These are phyloP conservation scores for Xestia ashworthii DNA, from an alignment of 2,888 invertebrate genomes.

Conservation along the genomic window DNA sequence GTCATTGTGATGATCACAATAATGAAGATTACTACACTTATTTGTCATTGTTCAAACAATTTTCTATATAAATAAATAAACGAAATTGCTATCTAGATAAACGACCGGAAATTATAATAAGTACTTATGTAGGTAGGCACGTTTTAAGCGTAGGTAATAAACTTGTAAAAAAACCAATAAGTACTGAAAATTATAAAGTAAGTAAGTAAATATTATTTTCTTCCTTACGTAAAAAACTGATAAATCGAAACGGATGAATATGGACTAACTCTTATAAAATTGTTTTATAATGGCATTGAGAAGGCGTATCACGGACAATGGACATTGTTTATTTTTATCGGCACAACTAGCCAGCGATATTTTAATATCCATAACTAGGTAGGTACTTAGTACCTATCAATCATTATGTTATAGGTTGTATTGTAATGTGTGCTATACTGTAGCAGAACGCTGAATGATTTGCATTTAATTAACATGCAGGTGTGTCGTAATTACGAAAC, in stretches of 20 bases:
- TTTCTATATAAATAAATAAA: constrained; percentile 33
- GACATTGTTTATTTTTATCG: constrained; percentile 16
- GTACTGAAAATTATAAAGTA: background rate
- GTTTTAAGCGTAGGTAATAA: background rate
- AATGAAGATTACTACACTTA: constrained; percentile 35
- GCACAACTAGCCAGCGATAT: constrained; percentile 4
- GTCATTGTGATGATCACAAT: constrained; percentile 37
- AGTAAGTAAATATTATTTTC: background rate
- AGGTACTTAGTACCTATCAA: background rate
- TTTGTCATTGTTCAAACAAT: constrained; percentile 15
- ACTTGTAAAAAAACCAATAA: background rate
- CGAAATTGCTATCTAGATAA: constrained; percentile 24
- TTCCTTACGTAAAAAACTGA: background rate
- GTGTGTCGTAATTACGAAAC: background rate
- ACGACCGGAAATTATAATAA: constrained; percentile 1
- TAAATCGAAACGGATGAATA: background rate
- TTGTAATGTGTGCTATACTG: background rate
- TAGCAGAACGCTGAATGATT: constrained; percentile 14
- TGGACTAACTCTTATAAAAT: background rate
- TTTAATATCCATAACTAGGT: constrained; percentile 14
- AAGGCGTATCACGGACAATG: background rate
- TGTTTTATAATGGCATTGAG: constrained; percentile 10
- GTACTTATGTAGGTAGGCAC: background rate
- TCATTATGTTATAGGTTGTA: background rate
- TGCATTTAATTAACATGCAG: background rate